Evolutionary conservation across 2,888 invertebrate species (phyloP).

Genomic region (Cerceris ruficornis): DNA sequence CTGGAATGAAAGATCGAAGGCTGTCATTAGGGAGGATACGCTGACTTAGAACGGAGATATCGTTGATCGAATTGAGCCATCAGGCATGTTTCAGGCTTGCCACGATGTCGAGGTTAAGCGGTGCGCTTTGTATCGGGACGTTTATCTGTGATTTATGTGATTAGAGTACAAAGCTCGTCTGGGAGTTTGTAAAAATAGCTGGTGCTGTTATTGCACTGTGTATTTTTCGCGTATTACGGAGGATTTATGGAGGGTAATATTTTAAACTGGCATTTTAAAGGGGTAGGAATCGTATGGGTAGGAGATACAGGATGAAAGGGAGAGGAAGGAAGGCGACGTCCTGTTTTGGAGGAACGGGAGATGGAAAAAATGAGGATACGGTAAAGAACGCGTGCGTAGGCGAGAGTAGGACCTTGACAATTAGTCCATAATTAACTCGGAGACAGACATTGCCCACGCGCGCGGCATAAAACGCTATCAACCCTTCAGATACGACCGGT

Average conservation of each 20-base stretch:
- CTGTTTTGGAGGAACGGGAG: constrained; percentile 40
- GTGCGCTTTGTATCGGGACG: not conserved
- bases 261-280: not conserved
- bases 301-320: constrained; percentile 6
- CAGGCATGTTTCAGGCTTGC: not conserved
- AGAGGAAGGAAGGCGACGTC: constrained; percentile 42
- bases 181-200: not conserved
- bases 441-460: constrained; percentile 62
- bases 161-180: not conserved
- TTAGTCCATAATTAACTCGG: constrained; percentile 77
- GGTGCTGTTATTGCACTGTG: not conserved
- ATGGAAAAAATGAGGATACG: constrained; percentile 25
- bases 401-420: constrained; percentile 66
- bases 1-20: constrained; percentile 83
- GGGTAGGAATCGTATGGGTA: constrained; percentile 2
- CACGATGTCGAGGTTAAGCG: not conserved
- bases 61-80: constrained; percentile 30
- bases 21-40: constrained; percentile 21
- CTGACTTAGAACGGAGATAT: not conserved
- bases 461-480: constrained; percentile 71
- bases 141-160: not conserved
- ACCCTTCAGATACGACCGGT: constrained; percentile 68
- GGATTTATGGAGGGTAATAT: not conserved
- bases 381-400: constrained; percentile 22
- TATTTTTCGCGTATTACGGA: too few species aligned